Evolutionary conservation across 1,140 invertebrate genomes (phyloP), one percentile per base, ranked within the genome.

Genomic region (Papilio xuthus): DNA sequence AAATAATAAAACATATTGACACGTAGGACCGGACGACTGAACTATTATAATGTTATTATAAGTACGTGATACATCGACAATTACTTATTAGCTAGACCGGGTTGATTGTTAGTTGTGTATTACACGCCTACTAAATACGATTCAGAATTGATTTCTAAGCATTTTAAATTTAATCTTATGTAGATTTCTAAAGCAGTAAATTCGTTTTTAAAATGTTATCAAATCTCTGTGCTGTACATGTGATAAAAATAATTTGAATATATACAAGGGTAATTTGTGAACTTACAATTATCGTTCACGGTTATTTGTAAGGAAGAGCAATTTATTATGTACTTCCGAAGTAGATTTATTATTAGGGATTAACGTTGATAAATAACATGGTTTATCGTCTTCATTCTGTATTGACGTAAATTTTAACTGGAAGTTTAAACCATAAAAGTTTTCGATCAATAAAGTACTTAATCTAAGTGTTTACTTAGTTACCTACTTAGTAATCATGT

Each of bases 1-100:
- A 81, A 85, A 79, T 87, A 88, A 89, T 88, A 84, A 79, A 84
- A 88, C 87, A 86, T 84, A 84, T 90, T 78, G 78, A 84, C 80
- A 82, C 82, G 81, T 87, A 83, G 63, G 76, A 47, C 37, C 42
- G 42, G 23, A 41, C 32, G 50, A 47, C 41, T 73, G 20, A 23
- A 73, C 42, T 73, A 42, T 26, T 26, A 73, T 28, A 26, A 23
- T 50, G 20, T 73, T 73, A 47, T 23, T 41, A n/a, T n/a, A n/a
- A n/a, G 56, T 76, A 76, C 74, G 74, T 60, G 74, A 76, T 72
- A 42, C 37, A 41, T 2, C 13, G 71, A 12, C 20, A 50, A 26
- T 73, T 73, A 73, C 20, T 15, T 42, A n/a, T 42, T 28, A 15
- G 71, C 26, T 67, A 67, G 60, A 26, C 26, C 60, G n/a, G 7